Percentiles rank a stretch among this genome's conserved stretches.
Conservation (phyloP, 1,140 invertebrate genomes). For the Trachymyrmex septentrionalis region DNA sequence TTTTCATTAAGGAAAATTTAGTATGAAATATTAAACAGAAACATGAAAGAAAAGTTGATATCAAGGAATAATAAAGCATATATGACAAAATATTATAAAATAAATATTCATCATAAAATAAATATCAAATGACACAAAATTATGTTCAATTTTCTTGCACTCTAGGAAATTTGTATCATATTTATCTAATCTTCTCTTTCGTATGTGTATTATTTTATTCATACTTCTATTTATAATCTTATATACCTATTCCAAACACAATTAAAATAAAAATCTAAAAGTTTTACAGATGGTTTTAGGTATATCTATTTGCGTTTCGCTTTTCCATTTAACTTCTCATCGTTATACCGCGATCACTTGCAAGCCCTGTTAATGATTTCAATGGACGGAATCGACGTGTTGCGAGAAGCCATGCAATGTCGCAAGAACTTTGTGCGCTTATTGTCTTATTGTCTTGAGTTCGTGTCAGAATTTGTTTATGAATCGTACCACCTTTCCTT, state of each 20-base stretch:
- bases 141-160: background rate
- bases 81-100: too few relatives aligned
- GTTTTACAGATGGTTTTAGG: background rate
- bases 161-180: background rate
- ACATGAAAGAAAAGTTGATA: background rate
- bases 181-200: background rate
- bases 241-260: background rate
- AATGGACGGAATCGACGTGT: constrained; percentile 3
- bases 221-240: background rate
- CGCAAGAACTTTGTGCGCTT: constrained; percentile 6
- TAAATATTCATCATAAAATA: background rate
- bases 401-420: background rate
- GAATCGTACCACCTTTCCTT: background rate
- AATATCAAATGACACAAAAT: background rate
- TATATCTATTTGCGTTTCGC: background rate
- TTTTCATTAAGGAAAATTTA: background rate
- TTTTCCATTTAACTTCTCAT: constrained; percentile 23
- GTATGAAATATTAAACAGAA: background rate
- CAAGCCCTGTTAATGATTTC: background rate
- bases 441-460: background rate
- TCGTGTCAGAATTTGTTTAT: background rate
- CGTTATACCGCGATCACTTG: constrained; percentile 6
- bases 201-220: background rate
- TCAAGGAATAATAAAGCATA: background rate
- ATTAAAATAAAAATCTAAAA: background rate